Evolutionary conservation across 1,140 invertebrate genomes (phyloP).

Genomic region (Lepidurus arcticus): DNA sequence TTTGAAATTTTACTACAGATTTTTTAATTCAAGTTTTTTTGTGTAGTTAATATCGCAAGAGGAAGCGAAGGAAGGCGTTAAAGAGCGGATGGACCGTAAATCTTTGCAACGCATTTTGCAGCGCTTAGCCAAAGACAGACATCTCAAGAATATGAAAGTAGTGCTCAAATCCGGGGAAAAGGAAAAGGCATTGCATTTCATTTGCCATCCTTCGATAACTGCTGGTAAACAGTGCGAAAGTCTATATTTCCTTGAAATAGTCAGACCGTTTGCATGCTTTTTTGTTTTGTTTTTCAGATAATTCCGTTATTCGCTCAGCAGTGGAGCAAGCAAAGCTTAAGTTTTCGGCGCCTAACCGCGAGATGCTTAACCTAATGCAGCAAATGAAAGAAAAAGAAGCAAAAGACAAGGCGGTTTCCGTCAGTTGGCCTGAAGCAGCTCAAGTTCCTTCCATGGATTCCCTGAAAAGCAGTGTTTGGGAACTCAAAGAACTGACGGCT

Average conservation of each 20-base stretch:
- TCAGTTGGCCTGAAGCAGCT: conserved; percentile 27
- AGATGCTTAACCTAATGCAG: conserved; percentile 1
- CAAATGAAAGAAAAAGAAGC: conserved; percentile 24
- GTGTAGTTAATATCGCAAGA: conserved; percentile 49
- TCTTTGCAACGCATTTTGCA: conserved; percentile 54
- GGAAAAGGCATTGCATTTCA: conserved; percentile 50
- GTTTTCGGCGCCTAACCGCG: conserved; percentile 45
- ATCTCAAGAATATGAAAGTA: conserved; percentile 56
- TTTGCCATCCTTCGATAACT: conserved; percentile 53
- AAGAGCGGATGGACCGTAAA: conserved; percentile 56
- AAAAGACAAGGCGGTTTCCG: conserved; percentile 10
- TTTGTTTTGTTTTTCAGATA: conserved; percentile 39
- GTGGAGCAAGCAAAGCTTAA: conserved; percentile 59
- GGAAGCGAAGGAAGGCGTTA: conserved; percentile 53
- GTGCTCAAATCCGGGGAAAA: conserved; percentile 48
- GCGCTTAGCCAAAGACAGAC: conserved; percentile 52
- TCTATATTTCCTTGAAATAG: neutral
- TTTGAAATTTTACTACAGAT: no score
- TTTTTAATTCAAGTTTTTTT: no score
- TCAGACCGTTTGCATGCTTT: neutral
- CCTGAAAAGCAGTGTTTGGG: conserved; percentile 8
- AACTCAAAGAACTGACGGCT: conserved; percentile 26
- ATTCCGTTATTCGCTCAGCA: conserved; percentile 52
- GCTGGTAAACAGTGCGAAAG: neutral
- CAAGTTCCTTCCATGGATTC: neutral